Evolutionary conservation across 2,888 invertebrate genomes (phyloP), one percentile per base, ranked within the genome.

Genomic region (Phalera bucephala): DNA sequence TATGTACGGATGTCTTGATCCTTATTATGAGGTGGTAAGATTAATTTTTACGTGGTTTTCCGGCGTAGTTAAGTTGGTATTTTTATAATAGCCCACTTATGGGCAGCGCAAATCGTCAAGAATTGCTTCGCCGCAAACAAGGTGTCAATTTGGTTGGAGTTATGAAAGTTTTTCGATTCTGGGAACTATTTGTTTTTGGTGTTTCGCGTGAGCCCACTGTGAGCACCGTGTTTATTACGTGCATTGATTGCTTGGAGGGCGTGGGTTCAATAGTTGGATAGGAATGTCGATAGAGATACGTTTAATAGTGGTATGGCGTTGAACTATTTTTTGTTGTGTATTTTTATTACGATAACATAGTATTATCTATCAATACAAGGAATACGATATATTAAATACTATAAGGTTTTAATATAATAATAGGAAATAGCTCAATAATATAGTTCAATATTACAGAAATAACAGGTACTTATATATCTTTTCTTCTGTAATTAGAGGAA

Each of bases 131-230:
- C 82, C 64, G 76, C 75, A 74, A 78, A 82, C 88, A 86, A 88
- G 88, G 88, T 89, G 88, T 88, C 88, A 89, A 89, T 89, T 89
- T 89, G 80, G 83, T 64, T 14, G 73, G 72, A 88, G 87, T 88
- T 87, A 88, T 88, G 88, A 87, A 87, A 88, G 82, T 73, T 73
- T 14, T 56, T 66, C 65, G 67, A 64, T 88, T 87, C 88, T 78
- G 31, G 69, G 88, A 88, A 86, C 81, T 87, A 87, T 87, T 88
- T 88, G 88, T 87, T 88, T 29, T 87, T 85, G 71, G 77, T 80
- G 70, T 73, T 74, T 71, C 70, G 67, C 69, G 66, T 67, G 64
- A 67, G 60, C 7, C 7, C 11, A 11, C 19, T 29, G 49, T 61
- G 49, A 64, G 60, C 64, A 61, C 58, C 56, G 50, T 56, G 69